Base-by-base conservation (phyloP, 2,797 vertebrate species). In the Pangasius djambal region DNA sequence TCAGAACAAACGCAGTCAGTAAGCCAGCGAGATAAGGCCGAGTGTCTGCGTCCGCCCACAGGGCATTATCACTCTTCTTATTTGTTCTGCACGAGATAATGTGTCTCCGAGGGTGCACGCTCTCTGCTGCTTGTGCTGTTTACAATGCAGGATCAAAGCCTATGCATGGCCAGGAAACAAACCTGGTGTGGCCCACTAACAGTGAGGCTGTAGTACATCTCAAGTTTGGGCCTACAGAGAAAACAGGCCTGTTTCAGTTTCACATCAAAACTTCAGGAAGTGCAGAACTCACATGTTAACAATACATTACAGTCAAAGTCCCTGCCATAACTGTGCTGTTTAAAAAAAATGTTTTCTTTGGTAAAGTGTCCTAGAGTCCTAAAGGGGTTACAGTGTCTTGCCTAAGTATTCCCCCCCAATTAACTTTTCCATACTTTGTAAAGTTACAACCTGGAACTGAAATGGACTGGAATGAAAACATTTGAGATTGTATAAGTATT, bases 131-230 rank as follows among this genome's bases (percentile, higher is more conserved):
- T 86, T 87, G 78, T 44, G 59, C 91, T 94, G 94, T 93, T 96
- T 97, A 97, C 96, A 94, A 95, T 93, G 91, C 83, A 83, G 93
- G 96, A 98, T 98, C 97, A 98, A 98, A 98, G 96, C 88, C 92
- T 92, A 92, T 92, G 94, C 90, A 88, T 93, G 92, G 94, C 91
- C 93, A 93, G 95, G 96, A 96, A 95, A 96, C 93, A 88, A 95
- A 93, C 94, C 94, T 94, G 95, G 95, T 93, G 96, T 95, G 95
- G 95, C 94, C 90, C 93, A 91, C 94, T 95, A 93, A 94, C 89
- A 91, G 92, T 69, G 59, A 88, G 86, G 85, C 79, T 81, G n/a
- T 13, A 61, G 88, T 74, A 75, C 85, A 85, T 52, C 63, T 61
- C 59, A 20, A 69, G 87, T 85, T 77, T 82, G 75, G 75, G 79